Evolutionary conservation across 2,113 vertebrate genomes (phyloP).

Genomic region (Etheostoma cragini): DNA sequence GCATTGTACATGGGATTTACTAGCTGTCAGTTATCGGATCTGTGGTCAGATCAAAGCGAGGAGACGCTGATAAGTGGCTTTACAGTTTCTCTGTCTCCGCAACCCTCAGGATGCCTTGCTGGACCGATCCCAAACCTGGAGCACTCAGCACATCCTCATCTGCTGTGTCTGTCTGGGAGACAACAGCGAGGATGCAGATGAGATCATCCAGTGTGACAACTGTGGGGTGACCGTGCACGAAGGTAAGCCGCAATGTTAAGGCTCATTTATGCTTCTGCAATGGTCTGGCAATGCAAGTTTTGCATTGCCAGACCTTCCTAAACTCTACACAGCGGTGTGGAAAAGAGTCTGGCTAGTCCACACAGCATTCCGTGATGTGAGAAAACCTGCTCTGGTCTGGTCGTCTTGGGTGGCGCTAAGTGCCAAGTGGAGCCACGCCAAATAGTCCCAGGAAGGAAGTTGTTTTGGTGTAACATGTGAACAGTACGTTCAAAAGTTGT

Average conservation of each 20-base stretch:
- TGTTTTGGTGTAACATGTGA: no score
- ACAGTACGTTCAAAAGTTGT: no score
- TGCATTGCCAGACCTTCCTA: no score
- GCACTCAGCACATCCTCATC: constrained; percentile 97
- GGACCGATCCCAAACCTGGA: constrained; percentile 94
- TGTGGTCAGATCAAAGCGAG: constrained; percentile 21
- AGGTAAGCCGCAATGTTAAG: constrained; percentile 84
- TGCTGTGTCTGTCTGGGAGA: constrained; percentile 99
- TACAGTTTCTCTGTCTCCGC: constrained; percentile 28
- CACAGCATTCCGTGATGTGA: no score
- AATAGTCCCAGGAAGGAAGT: no score
- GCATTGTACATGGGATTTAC: constrained; percentile 45
- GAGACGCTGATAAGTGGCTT: constrained; percentile 28
- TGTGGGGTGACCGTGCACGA: constrained; percentile 99
- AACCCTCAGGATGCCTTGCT: constrained; percentile 90
- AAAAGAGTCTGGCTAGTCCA: no score
- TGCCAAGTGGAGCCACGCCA: no score
- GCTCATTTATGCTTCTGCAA: no score
- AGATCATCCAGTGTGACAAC: constrained; percentile 99
- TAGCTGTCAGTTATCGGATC: constrained; percentile 43
- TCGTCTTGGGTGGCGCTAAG: no score
- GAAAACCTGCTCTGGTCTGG: no score
- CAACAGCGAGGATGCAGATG: constrained; percentile 98
- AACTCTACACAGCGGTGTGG: no score
- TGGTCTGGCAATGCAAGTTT: no score